phyloP scores from a whole-genome alignment of 2,797 vertebrate genomes.

The Phoeniculus purpureus region DNA sequence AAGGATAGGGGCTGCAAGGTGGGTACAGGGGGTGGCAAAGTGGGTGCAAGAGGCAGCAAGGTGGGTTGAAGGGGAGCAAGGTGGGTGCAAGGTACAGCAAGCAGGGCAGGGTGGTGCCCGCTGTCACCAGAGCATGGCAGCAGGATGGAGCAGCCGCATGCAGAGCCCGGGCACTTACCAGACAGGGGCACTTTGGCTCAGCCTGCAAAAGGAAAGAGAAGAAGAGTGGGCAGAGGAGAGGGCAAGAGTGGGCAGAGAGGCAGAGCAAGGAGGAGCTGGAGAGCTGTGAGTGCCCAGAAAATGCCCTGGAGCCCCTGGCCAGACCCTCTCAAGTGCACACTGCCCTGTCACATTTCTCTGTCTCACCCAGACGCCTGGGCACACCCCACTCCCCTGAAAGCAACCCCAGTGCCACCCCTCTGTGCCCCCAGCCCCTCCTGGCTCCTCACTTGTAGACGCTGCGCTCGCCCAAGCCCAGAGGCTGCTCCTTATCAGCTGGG shows the following conservation, averaged over 20 bases:
- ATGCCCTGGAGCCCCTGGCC: neutral
- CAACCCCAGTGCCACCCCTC: too few relatives aligned
- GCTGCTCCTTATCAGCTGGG: neutral
- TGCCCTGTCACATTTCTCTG: neutral
- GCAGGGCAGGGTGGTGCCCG: neutral
- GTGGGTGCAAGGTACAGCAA: neutral
- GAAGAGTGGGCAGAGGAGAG: constrained; percentile 73
- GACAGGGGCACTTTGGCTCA: constrained; percentile 80
- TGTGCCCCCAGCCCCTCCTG: neutral
- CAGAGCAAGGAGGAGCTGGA: constrained; percentile 44
- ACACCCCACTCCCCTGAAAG: neutral
- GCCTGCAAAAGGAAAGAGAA: constrained; percentile 84
- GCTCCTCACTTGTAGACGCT: constrained; percentile 85
- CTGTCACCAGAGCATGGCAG: neutral
- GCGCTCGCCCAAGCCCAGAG: constrained; percentile 58
- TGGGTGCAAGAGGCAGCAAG: neutral
- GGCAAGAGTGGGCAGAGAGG: constrained; percentile 35
- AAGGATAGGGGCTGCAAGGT: neutral
- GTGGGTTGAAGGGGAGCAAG: neutral
- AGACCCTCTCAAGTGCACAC: neutral
- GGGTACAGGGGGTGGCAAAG: neutral
- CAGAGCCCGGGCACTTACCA: constrained; percentile 83
- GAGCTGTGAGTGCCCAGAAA: neutral
- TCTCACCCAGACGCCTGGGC: neutral
- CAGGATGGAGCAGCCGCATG: neutral